Evolutionary conservation across 2,797 vertebrate genomes (phyloP).

Genomic region (Pangasius sanitwongsei): DNA sequence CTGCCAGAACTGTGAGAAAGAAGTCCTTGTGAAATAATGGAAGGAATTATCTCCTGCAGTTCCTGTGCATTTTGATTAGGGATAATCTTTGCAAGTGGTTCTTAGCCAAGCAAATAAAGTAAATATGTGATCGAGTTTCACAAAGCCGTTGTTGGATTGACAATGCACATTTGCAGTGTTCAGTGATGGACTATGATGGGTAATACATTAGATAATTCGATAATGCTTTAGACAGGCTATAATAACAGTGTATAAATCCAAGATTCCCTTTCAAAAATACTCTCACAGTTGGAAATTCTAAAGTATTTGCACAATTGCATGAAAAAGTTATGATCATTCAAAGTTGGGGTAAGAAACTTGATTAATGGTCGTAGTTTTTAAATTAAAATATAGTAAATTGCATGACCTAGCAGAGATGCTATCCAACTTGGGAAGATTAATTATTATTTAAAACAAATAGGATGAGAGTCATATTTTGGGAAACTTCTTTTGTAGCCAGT

Average conservation of each 20-base stretch:
- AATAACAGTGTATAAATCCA: background rate
- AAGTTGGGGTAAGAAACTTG: background rate
- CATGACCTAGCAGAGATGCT: background rate
- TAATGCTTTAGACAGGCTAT: background rate
- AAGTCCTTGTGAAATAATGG: slow-evolving; percentile 46
- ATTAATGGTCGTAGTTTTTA: background rate
- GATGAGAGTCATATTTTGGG: background rate
- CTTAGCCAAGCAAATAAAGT: slow-evolving; percentile 43
- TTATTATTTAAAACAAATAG: background rate
- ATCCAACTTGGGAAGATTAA: background rate
- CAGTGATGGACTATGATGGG: slow-evolving; percentile 2
- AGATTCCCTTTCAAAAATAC: background rate
- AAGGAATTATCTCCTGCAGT: slow-evolving; percentile 47
- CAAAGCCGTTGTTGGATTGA: background rate
- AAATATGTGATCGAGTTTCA: slow-evolving; percentile 22
- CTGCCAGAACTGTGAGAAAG: slow-evolving; percentile 49
- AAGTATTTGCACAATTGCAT: background rate
- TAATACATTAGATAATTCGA: background rate
- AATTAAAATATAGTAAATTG: background rate
- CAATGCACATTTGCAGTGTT: background rate
- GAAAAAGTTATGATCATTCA: background rate
- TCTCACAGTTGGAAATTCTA: background rate
- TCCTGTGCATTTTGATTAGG: slow-evolving; percentile 43
- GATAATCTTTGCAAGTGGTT: slow-evolving; percentile 35
- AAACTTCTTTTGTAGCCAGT: background rate